A percentile compares a stretch with the other conserved stretches of the same genome.
Conservation (phyloP, 2,888 invertebrate genomes). For the Chrysolina oricalcia region DNA sequence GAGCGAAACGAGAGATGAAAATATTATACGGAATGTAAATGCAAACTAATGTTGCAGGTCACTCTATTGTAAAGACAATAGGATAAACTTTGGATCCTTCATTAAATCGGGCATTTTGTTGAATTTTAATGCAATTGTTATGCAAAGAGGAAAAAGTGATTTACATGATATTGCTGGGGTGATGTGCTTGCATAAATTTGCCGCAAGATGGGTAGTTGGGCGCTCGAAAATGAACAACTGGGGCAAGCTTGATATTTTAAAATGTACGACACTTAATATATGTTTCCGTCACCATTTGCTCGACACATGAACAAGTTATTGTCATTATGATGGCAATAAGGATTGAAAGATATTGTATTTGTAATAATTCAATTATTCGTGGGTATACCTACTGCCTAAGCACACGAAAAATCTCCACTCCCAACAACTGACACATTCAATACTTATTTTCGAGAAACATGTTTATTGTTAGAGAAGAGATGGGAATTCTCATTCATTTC, state of each 20-base stretch:
- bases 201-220: not conserved
- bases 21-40: slow-evolving; percentile 54
- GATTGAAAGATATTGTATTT: too few species aligned
- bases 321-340: too few species aligned
- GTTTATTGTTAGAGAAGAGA: too few species aligned
- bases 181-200: slow-evolving; percentile 14
- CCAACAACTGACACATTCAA: too few species aligned
- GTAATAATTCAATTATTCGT: too few species aligned
- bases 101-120: slow-evolving; percentile 39
- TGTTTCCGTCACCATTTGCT: too few species aligned
- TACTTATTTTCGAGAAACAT: too few species aligned
- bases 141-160: slow-evolving; percentile 37
- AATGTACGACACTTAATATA: too few species aligned
- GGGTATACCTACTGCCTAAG: too few species aligned
- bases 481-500: too few species aligned
- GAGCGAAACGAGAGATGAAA: slow-evolving; percentile 43
- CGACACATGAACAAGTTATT: too few species aligned
- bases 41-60: slow-evolving; percentile 58
- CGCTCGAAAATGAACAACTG: not conserved
- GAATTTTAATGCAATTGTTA: slow-evolving; percentile 40
- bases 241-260: not conserved
- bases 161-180: slow-evolving; percentile 39
- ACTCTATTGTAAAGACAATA: slow-evolving; percentile 48
- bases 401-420: too few species aligned
- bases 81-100: slow-evolving; percentile 43